A percentile compares a stretch with the other conserved stretches of the same genome.
Conservation (phyloP, 2,797 vertebrate species). For the Synaphobranchus kaupii region DNA sequence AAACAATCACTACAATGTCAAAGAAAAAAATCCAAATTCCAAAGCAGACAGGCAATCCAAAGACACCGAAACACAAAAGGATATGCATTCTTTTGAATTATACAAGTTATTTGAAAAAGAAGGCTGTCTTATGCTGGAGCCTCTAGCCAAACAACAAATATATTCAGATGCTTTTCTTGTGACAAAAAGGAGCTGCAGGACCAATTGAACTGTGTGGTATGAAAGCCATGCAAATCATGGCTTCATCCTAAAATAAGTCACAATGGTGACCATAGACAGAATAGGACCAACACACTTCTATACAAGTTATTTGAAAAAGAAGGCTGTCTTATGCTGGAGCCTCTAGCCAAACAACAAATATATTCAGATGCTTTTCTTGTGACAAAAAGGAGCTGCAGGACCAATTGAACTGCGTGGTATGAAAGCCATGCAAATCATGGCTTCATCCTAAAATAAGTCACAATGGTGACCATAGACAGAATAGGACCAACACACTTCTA, state of each 20-base stretch:
- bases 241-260: not conserved
- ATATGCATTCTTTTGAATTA: not conserved
- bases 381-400: not conserved
- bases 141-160: not conserved
- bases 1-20: constrained; percentile 63
- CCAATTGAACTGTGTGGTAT: not conserved
- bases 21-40: constrained; percentile 52
- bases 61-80: constrained; percentile 4
- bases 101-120: not conserved
- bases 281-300: not conserved
- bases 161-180: not conserved
- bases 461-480: not conserved
- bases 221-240: not conserved
- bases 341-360: not conserved
- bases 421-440: not conserved
- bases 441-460: not conserved
- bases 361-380: not conserved
- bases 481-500: not conserved
- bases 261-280: not conserved
- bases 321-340: not conserved
- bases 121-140: not conserved
- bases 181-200: not conserved
- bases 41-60: constrained; percentile 20
- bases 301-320: no score
- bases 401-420: not conserved